Evolutionary conservation across 1,140 invertebrate genomes (phyloP).

Genomic region (Bombus ignitus): DNA sequence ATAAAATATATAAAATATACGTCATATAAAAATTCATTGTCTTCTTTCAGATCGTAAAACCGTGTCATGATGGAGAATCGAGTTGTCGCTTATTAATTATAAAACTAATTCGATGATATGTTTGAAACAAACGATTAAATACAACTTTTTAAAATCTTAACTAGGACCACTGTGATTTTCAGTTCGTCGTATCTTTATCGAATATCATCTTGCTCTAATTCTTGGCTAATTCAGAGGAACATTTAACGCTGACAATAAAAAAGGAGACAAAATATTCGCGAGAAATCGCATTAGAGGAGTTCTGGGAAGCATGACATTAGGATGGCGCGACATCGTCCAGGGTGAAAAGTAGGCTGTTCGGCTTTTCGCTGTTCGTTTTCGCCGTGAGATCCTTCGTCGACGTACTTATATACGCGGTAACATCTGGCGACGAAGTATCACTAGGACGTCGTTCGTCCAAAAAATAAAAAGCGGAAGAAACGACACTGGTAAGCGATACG

Average conservation of each 20-base stretch:
- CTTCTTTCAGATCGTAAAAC: no score
- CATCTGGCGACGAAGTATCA: conserved; percentile 60
- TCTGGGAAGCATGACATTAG: conserved; percentile 14
- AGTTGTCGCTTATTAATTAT: no score
- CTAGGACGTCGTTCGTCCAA: conserved; percentile 5
- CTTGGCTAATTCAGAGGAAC: background rate
- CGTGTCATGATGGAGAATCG: no score
- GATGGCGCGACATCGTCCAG: background rate
- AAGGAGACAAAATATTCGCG: background rate
- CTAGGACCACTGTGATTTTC: background rate
- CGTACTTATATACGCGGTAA: conserved; percentile 48
- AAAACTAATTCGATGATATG: background rate
- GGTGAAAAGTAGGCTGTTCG: conserved; percentile 40
- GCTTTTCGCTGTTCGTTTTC: conserved; percentile 52
- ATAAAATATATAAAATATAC: no score
- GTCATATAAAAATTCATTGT: no score
- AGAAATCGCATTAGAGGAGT: background rate
- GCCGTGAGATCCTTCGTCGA: conserved; percentile 54
- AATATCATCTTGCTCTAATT: background rate
- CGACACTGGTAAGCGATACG: conserved; percentile 52
- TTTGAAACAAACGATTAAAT: no score
- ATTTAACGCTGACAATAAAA: background rate
- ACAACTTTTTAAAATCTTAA: background rate
- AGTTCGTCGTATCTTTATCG: background rate
- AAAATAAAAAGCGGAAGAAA: background rate